Base-by-base conservation (phyloP, 2,888 invertebrate genomes). In the Blastobasis lacticolella region DNA sequence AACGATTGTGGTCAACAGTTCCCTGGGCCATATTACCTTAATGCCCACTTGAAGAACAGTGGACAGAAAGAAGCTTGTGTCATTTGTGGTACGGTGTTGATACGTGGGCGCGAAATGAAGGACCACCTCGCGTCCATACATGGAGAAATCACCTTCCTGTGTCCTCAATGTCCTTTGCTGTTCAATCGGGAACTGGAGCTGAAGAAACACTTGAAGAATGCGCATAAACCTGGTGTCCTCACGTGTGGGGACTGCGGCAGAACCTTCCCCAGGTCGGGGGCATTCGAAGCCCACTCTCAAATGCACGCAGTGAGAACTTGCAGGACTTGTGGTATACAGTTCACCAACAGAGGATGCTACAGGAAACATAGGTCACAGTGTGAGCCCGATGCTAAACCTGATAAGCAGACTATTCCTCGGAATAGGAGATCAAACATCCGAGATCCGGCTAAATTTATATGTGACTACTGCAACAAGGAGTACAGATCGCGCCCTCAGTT, bases 231-330 rank as follows among this genome's bases (percentile, higher is more conserved):
- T 0, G 78, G 81, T 0, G 69, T 64, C 0, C 52, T 73, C 0
- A 79, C 80, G 0, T 87, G 87, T 46, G 51, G 60, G 0, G 81
- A 86, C 9, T 88, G 87, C 44, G 86, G 87, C 0, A 57, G 84
- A 3, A 69, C 66, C 0, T 88, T 87, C 49, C 66, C 74, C 0
- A 70, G 83, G 36, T 60, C 60, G 0, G 63, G 70, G 0, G 75
- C 85, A 0, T 79, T 79, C 45, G 85, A 84, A 6, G 61, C 67
- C 0, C 87, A 88, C 51, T 58, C 69, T 0, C 82, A 81, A 54
- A 85, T 86, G 85, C 87, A 88, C 49, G 67, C 75, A 0, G 84
- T 87, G 0, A 58, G 82, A 6, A 82, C 81, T 0, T 87, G 87
- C 46, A 59, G 87, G 0, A 59, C 69, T 0, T 88, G 87, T 45